Base-by-base conservation (phyloP, 2,888 invertebrate species). In the Antitype chi region DNA sequence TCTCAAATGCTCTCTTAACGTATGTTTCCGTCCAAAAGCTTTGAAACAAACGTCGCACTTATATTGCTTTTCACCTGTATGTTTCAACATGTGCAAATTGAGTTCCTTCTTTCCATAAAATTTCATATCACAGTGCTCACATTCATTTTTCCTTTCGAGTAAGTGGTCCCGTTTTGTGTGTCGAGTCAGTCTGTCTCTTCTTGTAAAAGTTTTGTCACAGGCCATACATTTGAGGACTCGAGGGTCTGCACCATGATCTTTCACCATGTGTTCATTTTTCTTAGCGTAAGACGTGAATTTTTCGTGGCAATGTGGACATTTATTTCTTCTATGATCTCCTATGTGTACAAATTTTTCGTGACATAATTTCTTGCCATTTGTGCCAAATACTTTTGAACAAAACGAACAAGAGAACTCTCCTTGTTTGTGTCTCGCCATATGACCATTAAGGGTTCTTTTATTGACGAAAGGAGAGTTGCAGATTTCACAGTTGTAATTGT, bases 401-500 rank as follows among this genome's bases (percentile, higher is more conserved):
- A 66, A 69, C 4, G 62, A 72, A 68, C 88, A 88, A 2, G 43
- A 20, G 11, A 88, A 88, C 0, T 84, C 81, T 7, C 87, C 87
- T 63, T 84, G 70, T 13, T 82, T 82, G 57, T 88, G 87, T 6
- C 81, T 78, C 3, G 67, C 25, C 23, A 77, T 47, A 28, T 88
- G 87, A 47, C 64, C 66, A 6, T 53, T 62, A 13, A 88, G 77
- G 0, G 78, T 82, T 13, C 73, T 72, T 81, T 67, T 74, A 38
- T 95, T 96, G 83, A 95, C 94, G 76, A 96, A 96, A 7, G 95
- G 88, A 0, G 95, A 92, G 63, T 94, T 94, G 43, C 87, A 88
- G 2, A 78, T 62, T 17, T 77, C 73, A 70, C 87, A 88, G 2
- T n/a, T 72, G 25, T 77, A 87, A 74, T 89, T 89, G 7, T 75